Evolutionary conservation across 64 coral and sea anemone species (phyloP), one percentile per base, ranked within the genome.

Genomic region (Anthopleura sola): DNA sequence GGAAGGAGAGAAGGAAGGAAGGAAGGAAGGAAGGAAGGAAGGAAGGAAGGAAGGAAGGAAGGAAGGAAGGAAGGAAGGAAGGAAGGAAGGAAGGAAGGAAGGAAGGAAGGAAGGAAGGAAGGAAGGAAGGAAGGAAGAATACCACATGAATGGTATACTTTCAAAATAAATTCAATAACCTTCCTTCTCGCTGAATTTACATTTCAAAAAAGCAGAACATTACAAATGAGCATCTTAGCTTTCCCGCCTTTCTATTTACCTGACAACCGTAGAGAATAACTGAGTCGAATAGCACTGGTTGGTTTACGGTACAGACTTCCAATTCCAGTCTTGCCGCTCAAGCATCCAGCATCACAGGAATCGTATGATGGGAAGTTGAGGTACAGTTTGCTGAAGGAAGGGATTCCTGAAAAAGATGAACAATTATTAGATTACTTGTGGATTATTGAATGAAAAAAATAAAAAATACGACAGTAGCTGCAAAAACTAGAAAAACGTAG

Each of bases 1-100:
- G n/a, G n/a, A n/a, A n/a, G n/a, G n/a, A n/a, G n/a, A n/a, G n/a
- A n/a, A n/a, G n/a, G n/a, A n/a, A n/a, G n/a, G n/a, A n/a, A n/a
- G n/a, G n/a, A n/a, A n/a, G n/a, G n/a, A n/a, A n/a, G n/a, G n/a
- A n/a, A 36, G 75, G 75, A 44, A 36, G 32, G 75, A 6, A 3
- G 75, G 75, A 78, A 3, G 75, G 75, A 33, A n/a, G 32, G 75
- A 78, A 36, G 75, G 75, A 78, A 2, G 75, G 75, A 78, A 78
- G 75, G 75, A 78, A 78, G 75, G 75, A 78, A 78, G 15, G 75
- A 78, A 78, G 15, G 75, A 78, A 78, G 15, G 3, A 78, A 78
- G n/a, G 17, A 77, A 77, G 75, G 17, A 77, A 77, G 75, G 17
- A 77, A 77, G 75, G 17, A 77, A 77, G 75, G 17, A 77, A 77